Evolutionary conservation across 2,888 invertebrate species (phyloP).

Genomic region (Megaustenia siamemsis): DNA sequence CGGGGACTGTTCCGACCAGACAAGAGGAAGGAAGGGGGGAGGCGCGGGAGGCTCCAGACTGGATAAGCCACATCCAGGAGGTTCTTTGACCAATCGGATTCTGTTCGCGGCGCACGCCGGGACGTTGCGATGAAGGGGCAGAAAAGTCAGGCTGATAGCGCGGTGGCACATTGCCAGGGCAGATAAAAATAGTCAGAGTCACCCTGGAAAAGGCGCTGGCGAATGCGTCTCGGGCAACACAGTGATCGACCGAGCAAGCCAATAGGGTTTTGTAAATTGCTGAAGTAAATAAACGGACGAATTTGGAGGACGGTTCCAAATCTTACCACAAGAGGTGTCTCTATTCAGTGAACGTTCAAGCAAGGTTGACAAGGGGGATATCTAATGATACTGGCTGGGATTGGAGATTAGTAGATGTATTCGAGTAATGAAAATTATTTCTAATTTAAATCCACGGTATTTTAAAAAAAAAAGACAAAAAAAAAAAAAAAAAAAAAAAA

Average conservation of each 20-base stretch:
- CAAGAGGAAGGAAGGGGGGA: background rate
- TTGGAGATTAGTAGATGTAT: too few relatives aligned
- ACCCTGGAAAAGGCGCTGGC: background rate
- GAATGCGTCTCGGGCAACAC: background rate
- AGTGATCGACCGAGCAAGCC: background rate
- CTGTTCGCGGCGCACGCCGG: background rate
- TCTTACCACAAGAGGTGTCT: too few relatives aligned
- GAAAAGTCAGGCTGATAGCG: conserved; percentile 7
- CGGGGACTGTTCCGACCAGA: conserved; percentile 21
- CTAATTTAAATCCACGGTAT: too few relatives aligned
- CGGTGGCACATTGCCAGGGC: background rate
- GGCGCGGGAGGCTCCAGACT: conserved; percentile 34
- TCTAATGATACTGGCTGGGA: too few relatives aligned
- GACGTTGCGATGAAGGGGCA: conserved; percentile 8
- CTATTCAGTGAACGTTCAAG: too few relatives aligned
- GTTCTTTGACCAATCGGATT: conserved; percentile 16
- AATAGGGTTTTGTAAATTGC: background rate
- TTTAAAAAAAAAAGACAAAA: too few relatives aligned
- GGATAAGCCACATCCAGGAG: conserved; percentile 30
- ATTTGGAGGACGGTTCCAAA: background rate
- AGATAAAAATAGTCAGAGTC: background rate
- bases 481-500: too few relatives aligned
- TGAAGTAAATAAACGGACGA: background rate
- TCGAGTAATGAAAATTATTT: too few relatives aligned
- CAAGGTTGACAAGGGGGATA: too few relatives aligned